A percentile compares a stretch with the other conserved stretches of the same genome.
Conservation (phyloP, 2,888 invertebrate species). For the Diplolepis rosae region DNA sequence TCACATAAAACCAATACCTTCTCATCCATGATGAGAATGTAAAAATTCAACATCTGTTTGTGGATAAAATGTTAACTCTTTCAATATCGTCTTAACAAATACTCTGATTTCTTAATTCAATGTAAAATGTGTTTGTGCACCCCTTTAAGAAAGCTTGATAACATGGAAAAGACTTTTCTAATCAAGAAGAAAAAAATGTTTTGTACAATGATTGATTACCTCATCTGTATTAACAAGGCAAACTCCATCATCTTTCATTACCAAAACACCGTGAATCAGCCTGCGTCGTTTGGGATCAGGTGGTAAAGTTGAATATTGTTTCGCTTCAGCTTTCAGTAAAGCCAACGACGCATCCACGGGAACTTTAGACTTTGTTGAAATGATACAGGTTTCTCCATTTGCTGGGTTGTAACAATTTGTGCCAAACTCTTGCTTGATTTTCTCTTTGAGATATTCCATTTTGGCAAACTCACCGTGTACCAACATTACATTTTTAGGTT, state of each 20-base stretch:
- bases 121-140: too few species aligned
- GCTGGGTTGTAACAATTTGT: conserved; percentile 96
- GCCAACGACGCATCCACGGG: conserved; percentile 92
- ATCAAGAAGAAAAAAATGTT: background rate
- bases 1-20: too few species aligned
- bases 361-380: conserved; percentile 90
- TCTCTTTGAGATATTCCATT: conserved; percentile 97
- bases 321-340: conserved; percentile 87
- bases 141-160: too few species aligned
- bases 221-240: conserved; percentile 92
- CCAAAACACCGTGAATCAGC: conserved; percentile 90
- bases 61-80: too few species aligned
- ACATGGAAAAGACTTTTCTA: too few species aligned
- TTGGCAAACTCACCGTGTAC: conserved; percentile 96
- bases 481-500: conserved; percentile 96
- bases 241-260: conserved; percentile 90
- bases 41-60: too few species aligned
- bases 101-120: too few species aligned
- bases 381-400: conserved; percentile 96
- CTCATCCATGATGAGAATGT: too few species aligned
- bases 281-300: conserved; percentile 93
- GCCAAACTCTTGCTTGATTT: conserved; percentile 94
- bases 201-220: conserved; percentile 73
- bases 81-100: too few species aligned
- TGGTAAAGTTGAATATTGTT: conserved; percentile 85